Evolutionary conservation across 2,888 invertebrate species (phyloP).

Genomic region (Troides aeacus): DNA sequence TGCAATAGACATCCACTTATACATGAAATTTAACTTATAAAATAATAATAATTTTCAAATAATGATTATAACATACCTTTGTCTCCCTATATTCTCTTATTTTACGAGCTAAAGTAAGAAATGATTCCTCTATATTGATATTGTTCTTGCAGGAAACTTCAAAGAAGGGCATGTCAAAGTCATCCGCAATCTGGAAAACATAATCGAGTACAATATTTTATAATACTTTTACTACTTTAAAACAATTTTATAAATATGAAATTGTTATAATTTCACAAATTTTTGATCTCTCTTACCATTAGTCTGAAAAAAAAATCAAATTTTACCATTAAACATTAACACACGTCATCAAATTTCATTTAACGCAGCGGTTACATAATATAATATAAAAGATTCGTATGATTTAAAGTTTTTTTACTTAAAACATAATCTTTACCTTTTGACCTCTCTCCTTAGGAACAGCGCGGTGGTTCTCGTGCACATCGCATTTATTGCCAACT

Average conservation of each 20-base stretch:
- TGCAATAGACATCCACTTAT: no score
- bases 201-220: not conserved
- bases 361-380: no score
- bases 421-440: slow-evolving; percentile 77
- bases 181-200: slow-evolving; percentile 87
- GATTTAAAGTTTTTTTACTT: no score
- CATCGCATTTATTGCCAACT: slow-evolving; percentile 92
- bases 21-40: no score
- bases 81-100: slow-evolving; percentile 90
- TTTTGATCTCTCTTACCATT: no score
- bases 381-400: no score
- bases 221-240: not conserved
- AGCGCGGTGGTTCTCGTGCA: slow-evolving; percentile 85
- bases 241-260: not conserved
- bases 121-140: slow-evolving; percentile 91
- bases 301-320: no score
- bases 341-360: no score
- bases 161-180: slow-evolving; percentile 93
- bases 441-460: slow-evolving; percentile 89
- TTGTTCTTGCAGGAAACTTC: slow-evolving; percentile 94
- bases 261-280: no score
- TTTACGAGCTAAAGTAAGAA: slow-evolving; percentile 88
- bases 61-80: slow-evolving; percentile 71
- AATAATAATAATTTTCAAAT: not conserved
- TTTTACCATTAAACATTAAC: no score